Conservation (phyloP, 2,113 vertebrate species). For the Steatornis caripensis region DNA sequence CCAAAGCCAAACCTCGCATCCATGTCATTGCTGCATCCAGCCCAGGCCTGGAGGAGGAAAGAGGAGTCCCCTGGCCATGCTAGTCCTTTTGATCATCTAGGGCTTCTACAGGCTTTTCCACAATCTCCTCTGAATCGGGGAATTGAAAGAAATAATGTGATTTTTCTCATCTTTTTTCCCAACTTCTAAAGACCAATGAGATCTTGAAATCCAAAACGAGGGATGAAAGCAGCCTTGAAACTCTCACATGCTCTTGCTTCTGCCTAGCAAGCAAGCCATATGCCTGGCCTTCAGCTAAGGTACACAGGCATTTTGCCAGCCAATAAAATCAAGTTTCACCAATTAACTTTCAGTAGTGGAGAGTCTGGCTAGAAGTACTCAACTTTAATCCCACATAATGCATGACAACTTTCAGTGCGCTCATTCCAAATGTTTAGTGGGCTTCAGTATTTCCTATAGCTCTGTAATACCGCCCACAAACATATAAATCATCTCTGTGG, state of each 20-base stretch:
- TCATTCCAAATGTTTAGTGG: neutral
- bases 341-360: neutral
- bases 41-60: neutral
- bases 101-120: neutral
- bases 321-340: conserved; percentile 15
- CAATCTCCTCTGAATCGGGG: neutral
- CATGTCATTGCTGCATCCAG: neutral
- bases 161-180: neutral
- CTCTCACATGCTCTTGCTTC: neutral
- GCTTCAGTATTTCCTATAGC: neutral
- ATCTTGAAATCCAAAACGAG: neutral
- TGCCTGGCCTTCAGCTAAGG: neutral
- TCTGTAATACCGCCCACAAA: neutral
- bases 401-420: neutral
- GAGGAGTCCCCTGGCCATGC: neutral
- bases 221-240: neutral
- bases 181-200: neutral
- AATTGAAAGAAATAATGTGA: neutral
- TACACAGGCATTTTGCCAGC: neutral
- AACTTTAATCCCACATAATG: conserved; percentile 11
- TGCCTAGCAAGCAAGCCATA: neutral
- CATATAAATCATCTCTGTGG: neutral
- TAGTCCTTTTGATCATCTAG: neutral
- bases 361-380: neutral
- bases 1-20: neutral